These are phyloP conservation scores for Zeuzera pyrina DNA, from an alignment of 2,888 invertebrate species.

Conservation along the genomic window DNA sequence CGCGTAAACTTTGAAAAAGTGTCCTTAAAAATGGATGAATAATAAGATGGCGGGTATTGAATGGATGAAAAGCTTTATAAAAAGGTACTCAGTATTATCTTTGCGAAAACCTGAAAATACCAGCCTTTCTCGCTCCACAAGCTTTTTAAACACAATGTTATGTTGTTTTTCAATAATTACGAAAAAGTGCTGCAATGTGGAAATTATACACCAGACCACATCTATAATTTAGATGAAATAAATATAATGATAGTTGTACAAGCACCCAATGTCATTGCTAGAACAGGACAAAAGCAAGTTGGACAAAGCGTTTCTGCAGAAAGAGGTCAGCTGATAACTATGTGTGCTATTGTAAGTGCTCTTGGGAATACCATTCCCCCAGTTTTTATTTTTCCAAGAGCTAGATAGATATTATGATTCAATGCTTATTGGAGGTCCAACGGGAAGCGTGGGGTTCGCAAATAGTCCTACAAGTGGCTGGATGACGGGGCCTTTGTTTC, in stretches of 20 bases:
- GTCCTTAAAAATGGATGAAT: neutral
- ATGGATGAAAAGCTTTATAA: conserved; percentile 13
- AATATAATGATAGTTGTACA: conserved; percentile 19
- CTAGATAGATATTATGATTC: conserved; percentile 16
- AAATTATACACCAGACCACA: conserved; percentile 6
- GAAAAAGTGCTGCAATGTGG: neutral
- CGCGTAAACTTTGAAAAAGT: neutral
- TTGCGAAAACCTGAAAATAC: conserved; percentile 13
- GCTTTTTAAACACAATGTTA: conserved; percentile 10
- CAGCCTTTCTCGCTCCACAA: conserved; percentile 13
- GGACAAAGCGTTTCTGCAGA: conserved; percentile 17
- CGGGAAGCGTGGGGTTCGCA: conserved; percentile 19
- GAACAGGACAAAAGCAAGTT: conserved; percentile 12
- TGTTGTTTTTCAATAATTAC: neutral
- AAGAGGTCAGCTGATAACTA: conserved; percentile 19
- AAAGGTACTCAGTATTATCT: conserved; percentile 6
- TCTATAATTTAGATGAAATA: conserved; percentile 23
- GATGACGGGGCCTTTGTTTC: conserved; percentile 25
- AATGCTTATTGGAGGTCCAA: conserved; percentile 15
- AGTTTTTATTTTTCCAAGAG: conserved; percentile 17
- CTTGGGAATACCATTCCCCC: conserved; percentile 20
- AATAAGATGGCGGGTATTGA: conserved; percentile 8
- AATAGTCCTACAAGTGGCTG: conserved; percentile 24
- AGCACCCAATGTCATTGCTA: conserved; percentile 17
- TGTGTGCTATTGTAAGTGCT: conserved; percentile 20